Percentiles rank a stretch among this genome's conserved stretches.
phyloP scores from a whole-genome alignment of 2,888 invertebrate genomes.

The Nemoura dubitans region DNA sequence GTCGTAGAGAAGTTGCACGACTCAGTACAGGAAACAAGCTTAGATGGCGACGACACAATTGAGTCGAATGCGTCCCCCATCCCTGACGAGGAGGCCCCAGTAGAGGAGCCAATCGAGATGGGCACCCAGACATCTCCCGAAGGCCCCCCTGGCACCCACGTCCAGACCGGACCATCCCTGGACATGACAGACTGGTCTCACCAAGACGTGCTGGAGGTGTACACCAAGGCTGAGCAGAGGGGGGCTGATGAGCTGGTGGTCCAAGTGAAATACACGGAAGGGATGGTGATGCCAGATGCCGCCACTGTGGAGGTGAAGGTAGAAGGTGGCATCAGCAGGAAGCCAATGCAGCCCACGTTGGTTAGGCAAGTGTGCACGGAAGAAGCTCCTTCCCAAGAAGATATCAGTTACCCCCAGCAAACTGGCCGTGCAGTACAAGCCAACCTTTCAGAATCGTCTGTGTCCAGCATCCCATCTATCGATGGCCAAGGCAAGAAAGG shows the following conservation, averaged over 20 bases:
- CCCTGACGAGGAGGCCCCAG: conserved; percentile 72
- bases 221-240: conserved; percentile 57
- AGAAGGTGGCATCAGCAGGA: not conserved
- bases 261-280: conserved; percentile 72
- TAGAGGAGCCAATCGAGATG: conserved; percentile 3
- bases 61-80: conserved; percentile 71
- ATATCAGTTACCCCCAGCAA: not conserved
- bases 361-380: not conserved
- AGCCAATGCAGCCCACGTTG: not conserved
- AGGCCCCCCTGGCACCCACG: not conserved
- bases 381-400: not conserved
- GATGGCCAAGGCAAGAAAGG: not conserved
- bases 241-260: conserved; percentile 63
- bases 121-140: not conserved
- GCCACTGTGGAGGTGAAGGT: not conserved
- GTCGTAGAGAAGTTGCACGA: conserved; percentile 42
- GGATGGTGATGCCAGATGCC: not conserved
- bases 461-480: not conserved
- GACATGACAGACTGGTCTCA: not conserved
- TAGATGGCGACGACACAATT: conserved; percentile 65
- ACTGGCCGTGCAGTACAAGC: not conserved
- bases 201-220: not conserved
- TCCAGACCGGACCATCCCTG: not conserved
- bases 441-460: not conserved
- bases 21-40: conserved; percentile 56